These are phyloP conservation scores for Liopterus haemorrhoidalis DNA, from an alignment of 2,888 invertebrate species.

Conservation along the genomic window DNA sequence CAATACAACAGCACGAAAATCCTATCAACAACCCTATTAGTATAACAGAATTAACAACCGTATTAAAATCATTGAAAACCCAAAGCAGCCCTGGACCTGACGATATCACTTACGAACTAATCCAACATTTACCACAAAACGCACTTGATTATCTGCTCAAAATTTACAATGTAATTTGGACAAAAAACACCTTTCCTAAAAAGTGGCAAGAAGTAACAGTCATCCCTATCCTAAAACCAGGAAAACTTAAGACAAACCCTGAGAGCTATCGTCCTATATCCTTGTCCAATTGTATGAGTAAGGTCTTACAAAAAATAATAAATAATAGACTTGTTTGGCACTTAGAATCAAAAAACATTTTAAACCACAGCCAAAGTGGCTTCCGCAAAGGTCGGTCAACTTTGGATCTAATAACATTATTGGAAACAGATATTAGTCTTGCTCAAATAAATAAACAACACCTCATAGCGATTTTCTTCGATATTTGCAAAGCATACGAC, in stretches of 20 bases:
- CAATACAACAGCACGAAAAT: no score
- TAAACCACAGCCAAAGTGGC: not conserved
- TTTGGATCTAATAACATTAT: not conserved
- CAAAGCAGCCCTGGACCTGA: no score
- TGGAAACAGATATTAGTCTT: not conserved
- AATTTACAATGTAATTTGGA: not conserved
- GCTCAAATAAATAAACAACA: constrained; percentile 1
- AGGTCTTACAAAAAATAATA: constrained; percentile 11
- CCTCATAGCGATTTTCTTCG: constrained; percentile 9
- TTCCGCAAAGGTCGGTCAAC: not conserved
- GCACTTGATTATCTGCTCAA: not conserved
- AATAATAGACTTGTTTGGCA: constrained; percentile 4
- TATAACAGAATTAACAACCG: no score
- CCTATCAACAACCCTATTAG: no score
- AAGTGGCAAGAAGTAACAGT: not conserved
- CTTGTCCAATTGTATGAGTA: not conserved
- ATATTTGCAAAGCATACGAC: constrained; percentile 12
- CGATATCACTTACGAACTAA: not conserved
- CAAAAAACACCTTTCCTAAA: not conserved
- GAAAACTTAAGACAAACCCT: not conserved
- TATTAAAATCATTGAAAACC: no score
- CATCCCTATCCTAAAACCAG: constrained; percentile 1
- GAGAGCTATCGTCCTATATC: constrained; percentile 12
- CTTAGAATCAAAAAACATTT: not conserved
- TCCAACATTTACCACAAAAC: not conserved